Evolutionary conservation across 2,888 invertebrate genomes (phyloP).

Genomic region (Meiosimyza decipiens): DNA sequence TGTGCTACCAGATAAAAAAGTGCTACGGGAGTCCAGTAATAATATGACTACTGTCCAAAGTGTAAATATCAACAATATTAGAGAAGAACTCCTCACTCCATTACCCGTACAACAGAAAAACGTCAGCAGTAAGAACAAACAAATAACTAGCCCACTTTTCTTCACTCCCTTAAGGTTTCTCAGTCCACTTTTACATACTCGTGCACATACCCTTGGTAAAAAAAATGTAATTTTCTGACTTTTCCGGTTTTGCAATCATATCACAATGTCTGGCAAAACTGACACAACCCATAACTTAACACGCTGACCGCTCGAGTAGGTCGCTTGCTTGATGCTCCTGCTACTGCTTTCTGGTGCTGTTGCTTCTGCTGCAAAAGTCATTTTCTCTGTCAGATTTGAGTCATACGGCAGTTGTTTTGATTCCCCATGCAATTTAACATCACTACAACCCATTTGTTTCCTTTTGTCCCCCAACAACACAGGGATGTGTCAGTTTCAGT

Average conservation of each 20-base stretch:
- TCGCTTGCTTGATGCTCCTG: slow-evolving; percentile 42
- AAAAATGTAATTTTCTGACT: slow-evolving; percentile 57
- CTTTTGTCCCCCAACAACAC: neutral
- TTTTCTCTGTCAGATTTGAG: slow-evolving; percentile 15
- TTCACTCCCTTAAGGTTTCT: too few species aligned
- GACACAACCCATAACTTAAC: slow-evolving; percentile 23
- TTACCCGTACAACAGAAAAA: neutral
- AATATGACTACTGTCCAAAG: slow-evolving; percentile 24
- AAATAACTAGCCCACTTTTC: neutral
- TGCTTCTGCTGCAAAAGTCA: slow-evolving; percentile 48
- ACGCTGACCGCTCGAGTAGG: slow-evolving; percentile 1
- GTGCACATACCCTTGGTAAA: neutral
- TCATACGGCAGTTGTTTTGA: slow-evolving; percentile 15
- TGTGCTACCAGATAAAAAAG: slow-evolving; percentile 22
- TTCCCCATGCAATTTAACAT: slow-evolving; percentile 17
- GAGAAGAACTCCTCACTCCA: slow-evolving; percentile 1
- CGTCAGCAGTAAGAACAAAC: neutral
- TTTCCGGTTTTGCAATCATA: slow-evolving; percentile 59
- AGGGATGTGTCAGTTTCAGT: neutral
- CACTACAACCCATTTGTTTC: neutral
- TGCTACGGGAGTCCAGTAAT: neutral
- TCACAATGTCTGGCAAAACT: slow-evolving; percentile 54
- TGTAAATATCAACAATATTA: slow-evolving; percentile 14
- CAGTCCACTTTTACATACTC: neutral
- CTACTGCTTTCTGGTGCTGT: slow-evolving; percentile 9